Evolutionary conservation across 1,140 invertebrate species (phyloP).

Genomic region (Drosophila busckii): DNA sequence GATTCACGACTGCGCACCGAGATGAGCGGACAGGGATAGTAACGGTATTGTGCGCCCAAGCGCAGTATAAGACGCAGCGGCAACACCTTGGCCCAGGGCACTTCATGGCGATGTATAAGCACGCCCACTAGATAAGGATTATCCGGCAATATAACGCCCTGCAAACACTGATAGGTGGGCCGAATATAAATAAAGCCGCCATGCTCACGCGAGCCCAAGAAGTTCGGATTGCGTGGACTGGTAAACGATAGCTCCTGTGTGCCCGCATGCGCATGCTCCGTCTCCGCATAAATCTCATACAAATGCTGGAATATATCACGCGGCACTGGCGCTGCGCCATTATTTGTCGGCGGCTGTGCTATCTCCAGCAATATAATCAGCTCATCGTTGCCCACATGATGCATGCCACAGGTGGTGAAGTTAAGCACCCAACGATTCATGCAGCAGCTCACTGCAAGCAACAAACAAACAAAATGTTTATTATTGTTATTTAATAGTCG

Average conservation of each 20-base stretch:
- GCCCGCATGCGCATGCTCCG: conserved; percentile 85
- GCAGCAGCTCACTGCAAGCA: conserved; percentile 87
- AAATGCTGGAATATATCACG: conserved; percentile 89
- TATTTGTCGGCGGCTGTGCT: conserved; percentile 77
- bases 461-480: conserved; percentile 48
- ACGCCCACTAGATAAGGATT: conserved; percentile 90
- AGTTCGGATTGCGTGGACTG: conserved; percentile 82
- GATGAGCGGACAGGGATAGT: conserved; percentile 92
- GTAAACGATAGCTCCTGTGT: conserved; percentile 86
- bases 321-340: conserved; percentile 84
- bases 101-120: conserved; percentile 92
- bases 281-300: conserved; percentile 87
- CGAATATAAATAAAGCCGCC: conserved; percentile 91
- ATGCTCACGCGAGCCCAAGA: conserved; percentile 90
- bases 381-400: conserved; percentile 92
- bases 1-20: conserved; percentile 89
- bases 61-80: conserved; percentile 82
- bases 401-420: conserved; percentile 88
- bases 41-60: conserved; percentile 91
- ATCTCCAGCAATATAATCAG: conserved; percentile 89
- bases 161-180: conserved; percentile 90
- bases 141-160: conserved; percentile 86
- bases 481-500: neutral
- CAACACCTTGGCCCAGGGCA: conserved; percentile 92
- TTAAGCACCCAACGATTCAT: conserved; percentile 90